Evolutionary conservation across 2,797 vertebrate species (phyloP).

Genomic region (Clarias platycephalus): DNA sequence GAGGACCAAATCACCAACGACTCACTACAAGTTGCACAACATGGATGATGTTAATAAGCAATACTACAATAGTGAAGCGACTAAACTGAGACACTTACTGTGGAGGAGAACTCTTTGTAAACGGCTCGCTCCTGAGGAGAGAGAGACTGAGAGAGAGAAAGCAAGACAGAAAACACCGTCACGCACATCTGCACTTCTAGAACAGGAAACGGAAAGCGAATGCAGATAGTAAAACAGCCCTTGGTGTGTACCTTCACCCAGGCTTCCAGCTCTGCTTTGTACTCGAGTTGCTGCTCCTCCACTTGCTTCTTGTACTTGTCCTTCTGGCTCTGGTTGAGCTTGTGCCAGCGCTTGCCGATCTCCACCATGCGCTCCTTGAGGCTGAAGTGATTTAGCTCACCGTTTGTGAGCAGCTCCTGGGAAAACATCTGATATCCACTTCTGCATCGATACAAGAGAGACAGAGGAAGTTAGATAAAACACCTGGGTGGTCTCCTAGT

Average conservation of each 20-base stretch:
- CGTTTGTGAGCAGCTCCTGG: slow-evolving; percentile 80
- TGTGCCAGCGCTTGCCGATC: slow-evolving; percentile 82
- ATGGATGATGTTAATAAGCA: not conserved
- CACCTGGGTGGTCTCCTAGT: not conserved
- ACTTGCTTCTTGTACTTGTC: slow-evolving; percentile 82
- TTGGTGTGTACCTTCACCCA: slow-evolving; percentile 74
- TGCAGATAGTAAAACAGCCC: not conserved
- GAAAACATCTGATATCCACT: slow-evolving; percentile 85
- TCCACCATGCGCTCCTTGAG: slow-evolving; percentile 84
- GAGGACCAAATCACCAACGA: not conserved
- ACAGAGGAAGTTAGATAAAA: not conserved
- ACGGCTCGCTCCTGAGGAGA: slow-evolving; percentile 75
- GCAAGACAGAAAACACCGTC: not conserved
- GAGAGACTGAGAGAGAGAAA: slow-evolving; percentile 67
- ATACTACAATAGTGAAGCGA: not conserved
- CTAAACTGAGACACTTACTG: slow-evolving; percentile 65
- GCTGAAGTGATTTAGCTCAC: slow-evolving; percentile 80
- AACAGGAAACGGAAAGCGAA: not conserved
- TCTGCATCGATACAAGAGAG: slow-evolving; percentile 54
- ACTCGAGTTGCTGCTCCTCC: slow-evolving; percentile 78
- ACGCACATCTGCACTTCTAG: not conserved
- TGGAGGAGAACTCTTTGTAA: slow-evolving; percentile 76
- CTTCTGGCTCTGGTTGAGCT: slow-evolving; percentile 74
- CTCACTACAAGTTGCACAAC: not conserved
- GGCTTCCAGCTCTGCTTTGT: slow-evolving; percentile 74